Percentiles rank a stretch among this genome's conserved stretches.
phyloP scores from a whole-genome alignment of 1,140 invertebrate species.

The Bombus balteatus region DNA sequence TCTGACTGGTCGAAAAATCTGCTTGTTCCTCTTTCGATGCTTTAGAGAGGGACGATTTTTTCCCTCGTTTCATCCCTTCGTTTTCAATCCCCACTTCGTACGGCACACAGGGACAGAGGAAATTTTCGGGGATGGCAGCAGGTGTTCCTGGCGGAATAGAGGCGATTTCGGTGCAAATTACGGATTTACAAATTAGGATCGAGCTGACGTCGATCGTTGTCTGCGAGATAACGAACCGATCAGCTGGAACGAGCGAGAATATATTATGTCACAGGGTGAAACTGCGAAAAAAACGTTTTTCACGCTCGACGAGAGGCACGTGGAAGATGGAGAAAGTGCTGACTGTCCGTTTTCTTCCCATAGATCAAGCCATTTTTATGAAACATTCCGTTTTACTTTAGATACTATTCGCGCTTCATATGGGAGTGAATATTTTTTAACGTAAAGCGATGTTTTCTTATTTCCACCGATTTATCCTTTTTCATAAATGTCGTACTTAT shows the following conservation, averaged over 20 bases:
- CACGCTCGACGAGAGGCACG: neutral
- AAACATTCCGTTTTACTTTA: neutral
- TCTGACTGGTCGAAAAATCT: slow-evolving; percentile 15
- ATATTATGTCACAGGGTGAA: slow-evolving; percentile 1
- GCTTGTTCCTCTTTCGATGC: neutral
- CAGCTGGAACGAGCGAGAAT: slow-evolving; percentile 3
- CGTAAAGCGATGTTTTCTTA: too few species aligned
- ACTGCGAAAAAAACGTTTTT: neutral
- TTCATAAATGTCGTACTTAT: too few species aligned
- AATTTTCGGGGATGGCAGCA: slow-evolving; percentile 25
- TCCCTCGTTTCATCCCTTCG: neutral
- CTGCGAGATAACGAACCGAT: slow-evolving; percentile 7
- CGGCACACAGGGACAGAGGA: neutral
- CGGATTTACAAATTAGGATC: slow-evolving; percentile 36
- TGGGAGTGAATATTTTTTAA: too few species aligned
- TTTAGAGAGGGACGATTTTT: neutral
- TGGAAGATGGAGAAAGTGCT: neutral
- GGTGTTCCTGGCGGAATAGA: neutral
- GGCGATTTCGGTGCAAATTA: slow-evolving; percentile 35
- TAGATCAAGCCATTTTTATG: neutral
- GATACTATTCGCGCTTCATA: too few species aligned
- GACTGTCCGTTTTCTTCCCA: neutral
- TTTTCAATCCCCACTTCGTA: too few species aligned
- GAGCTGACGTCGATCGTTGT: neutral
- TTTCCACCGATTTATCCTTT: too few species aligned